Base-by-base conservation (phyloP, 2,113 vertebrate species). In the Dinomys branickii region DNA sequence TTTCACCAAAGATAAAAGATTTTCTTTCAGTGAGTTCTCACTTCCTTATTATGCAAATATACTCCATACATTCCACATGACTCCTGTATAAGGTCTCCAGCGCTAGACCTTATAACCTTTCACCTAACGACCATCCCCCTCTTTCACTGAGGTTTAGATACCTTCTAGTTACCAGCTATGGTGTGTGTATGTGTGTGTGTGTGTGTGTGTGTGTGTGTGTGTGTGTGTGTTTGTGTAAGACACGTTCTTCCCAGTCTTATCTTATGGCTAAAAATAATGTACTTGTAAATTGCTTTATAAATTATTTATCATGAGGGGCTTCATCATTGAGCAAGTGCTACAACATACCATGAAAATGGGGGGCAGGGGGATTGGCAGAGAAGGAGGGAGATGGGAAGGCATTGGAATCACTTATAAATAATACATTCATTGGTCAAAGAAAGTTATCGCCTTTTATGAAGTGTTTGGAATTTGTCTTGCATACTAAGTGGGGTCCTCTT, bases 201-300 rank as follows among this genome's bases (percentile, higher is more conserved):
- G n/a, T n/a, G n/a, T n/a, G 80, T 87, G 56, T 59, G 90, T 86
- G 84, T 59, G 93, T 75, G 83, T 52, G 65, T 73, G 56, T 86
- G 84, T 80, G 71, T 80, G 78, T 56, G 69, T 83, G 11, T 90
- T 82, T 95, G 92, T 97, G 83, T 96, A 98, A 98, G 99, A 98
- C 96, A 97, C 96, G 97, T 98, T 97, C 98, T 97, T 91, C 93
- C 87, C 94, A 96, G 98, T 98, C 98, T 98, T 98, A 98, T 98
- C 98, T 97, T 98, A 98, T 87, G 96, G 97, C 98, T 98, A 98
- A 98, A 98, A 99, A 98, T 98, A 99, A 98, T 98, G 98, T 97
- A 98, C 98, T 98, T 98, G 98, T 98, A 99, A 99, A 99, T 98
- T 99, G 98, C 98, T 99, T 98, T 98, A 98, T 98, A 99, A 98